Percentiles rank a stretch among this genome's conserved stretches.
These are phyloP conservation scores for Amphimedon queenslandica DNA, from an alignment of 37 sponge, comb jelly and placozoan genomes.

Conservation along the genomic window DNA sequence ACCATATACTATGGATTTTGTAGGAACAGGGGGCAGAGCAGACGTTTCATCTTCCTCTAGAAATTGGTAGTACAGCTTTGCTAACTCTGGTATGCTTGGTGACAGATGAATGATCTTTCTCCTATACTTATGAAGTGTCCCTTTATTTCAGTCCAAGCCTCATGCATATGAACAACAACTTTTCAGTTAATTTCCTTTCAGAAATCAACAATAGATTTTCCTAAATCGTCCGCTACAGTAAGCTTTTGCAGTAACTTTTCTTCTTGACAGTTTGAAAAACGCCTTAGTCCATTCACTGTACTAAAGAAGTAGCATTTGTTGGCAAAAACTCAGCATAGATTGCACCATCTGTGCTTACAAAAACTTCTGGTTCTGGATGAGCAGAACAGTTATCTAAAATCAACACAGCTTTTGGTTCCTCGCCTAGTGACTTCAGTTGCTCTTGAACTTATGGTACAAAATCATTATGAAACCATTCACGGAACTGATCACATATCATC, in stretches of 20 bases:
- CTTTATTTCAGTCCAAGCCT: slow-evolving; percentile 34
- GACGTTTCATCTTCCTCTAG: background rate
- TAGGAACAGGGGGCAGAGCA: too few species aligned
- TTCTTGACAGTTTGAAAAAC: slow-evolving; percentile 46
- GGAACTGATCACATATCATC: slow-evolving; percentile 36
- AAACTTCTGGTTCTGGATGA: slow-evolving; percentile 45
- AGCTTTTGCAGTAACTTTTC: slow-evolving; percentile 42
- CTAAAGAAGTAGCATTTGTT: slow-evolving; percentile 61
- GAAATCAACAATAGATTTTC: slow-evolving; percentile 35
- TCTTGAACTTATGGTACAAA: slow-evolving; percentile 49
- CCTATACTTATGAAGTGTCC: background rate
- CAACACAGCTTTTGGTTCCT: slow-evolving; percentile 45
- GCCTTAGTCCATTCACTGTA: slow-evolving; percentile 82
- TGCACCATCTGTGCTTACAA: slow-evolving; percentile 31
- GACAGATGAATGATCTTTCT: background rate
- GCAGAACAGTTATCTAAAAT: slow-evolving; percentile 65
- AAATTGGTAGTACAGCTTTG: background rate
- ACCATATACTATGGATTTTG: background rate
- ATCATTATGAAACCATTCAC: slow-evolving; percentile 57
- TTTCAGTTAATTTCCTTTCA: slow-evolving; percentile 43
- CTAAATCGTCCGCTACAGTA: slow-evolving; percentile 47
- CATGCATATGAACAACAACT: slow-evolving; percentile 18
- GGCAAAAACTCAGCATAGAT: slow-evolving; percentile 58
- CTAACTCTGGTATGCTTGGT: background rate
- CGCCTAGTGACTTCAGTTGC: slow-evolving; percentile 16